Base-by-base conservation (phyloP, 2,888 invertebrate species). In the Psococerastis gibbosa region DNA sequence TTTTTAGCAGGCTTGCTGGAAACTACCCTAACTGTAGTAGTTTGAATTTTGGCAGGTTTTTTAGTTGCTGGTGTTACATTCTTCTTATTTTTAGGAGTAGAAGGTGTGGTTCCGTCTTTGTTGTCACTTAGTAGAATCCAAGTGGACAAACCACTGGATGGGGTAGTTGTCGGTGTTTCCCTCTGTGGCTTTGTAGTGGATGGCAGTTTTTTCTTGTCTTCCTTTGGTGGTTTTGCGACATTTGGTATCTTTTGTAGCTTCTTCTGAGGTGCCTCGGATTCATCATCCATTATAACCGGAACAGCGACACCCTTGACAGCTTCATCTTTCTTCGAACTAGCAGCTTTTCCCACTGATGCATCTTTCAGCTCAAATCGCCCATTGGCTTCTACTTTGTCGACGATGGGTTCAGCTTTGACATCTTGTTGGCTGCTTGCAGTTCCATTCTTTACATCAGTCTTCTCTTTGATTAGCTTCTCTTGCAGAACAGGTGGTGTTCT, bases 121-220 rank as follows among this genome's bases (percentile, higher is more conserved):
- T 64, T 43, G 67, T 53, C 68, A 52, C 76, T 79, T 15, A 82
- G 57, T 15, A 80, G 63, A 47, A 81, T 74, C 82, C 81, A 82
- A 1, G 82, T 81, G 1, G 80, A 81, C 47, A 81, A 66, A 1
- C 78, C 78, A 55, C 72, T 73, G 1, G 52, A 48, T 43, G 69
- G 69, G 18, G 69, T 69, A 41, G 67, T 79, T 45, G 66, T 73
- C 45, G 64, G 61, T 9, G 17, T 20, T 33, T 33, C 33, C 45
- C 61, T 59, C 11, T 57, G 32, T 11, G 53, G 38, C 11, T 38
- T 38, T 4, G 18, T 18, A 13, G 35, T 6, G 13, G 38, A 18
- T 18, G 22, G 62, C 53, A 67, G 58, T 41, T 51, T 54, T 15
- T 49, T 35, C 3, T 43, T 46, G 11, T 53, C 58, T 11, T 53